These are phyloP conservation scores for Macrosoma leucophasiata DNA, from an alignment of 2,888 invertebrate genomes.

Conservation along the genomic window DNA sequence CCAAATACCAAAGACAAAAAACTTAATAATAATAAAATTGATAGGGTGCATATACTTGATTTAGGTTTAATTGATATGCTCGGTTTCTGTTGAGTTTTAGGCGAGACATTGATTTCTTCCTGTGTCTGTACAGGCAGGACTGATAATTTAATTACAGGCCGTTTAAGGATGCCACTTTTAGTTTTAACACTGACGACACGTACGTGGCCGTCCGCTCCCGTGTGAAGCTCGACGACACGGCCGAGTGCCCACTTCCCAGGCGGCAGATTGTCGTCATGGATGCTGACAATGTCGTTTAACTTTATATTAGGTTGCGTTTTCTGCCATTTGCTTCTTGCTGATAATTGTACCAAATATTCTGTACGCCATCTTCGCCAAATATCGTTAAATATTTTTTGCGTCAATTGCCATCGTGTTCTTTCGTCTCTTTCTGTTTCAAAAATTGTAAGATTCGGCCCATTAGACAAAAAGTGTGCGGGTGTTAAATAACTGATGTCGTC, in stretches of 20 bases:
- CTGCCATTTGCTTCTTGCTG: background rate
- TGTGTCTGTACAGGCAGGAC: background rate
- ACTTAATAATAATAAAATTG: too few relatives aligned
- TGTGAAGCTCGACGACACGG: conserved; percentile 1
- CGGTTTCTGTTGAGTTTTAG: too few relatives aligned
- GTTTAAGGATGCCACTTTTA: background rate
- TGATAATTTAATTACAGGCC: background rate
- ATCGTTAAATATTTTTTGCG: too few relatives aligned
- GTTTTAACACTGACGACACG: background rate
- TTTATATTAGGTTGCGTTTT: conserved; percentile 8
- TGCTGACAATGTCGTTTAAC: conserved; percentile 4
- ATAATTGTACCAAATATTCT: too few relatives aligned
- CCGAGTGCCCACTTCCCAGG: conserved; percentile 6
- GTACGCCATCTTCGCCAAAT: too few relatives aligned
- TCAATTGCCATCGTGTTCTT: background rate
- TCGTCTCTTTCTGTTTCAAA: background rate
- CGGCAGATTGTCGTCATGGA: conserved; percentile 11
- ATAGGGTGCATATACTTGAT: background rate
- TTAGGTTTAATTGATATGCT: background rate
- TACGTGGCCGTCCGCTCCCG: too few relatives aligned
- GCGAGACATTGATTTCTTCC: too few relatives aligned
- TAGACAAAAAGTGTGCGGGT: conserved; percentile 18
- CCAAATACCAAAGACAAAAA: conserved; percentile 1
- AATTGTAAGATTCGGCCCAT: conserved; percentile 7
- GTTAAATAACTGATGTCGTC: conserved; percentile 16